These are phyloP conservation scores for Noctua fimbriata DNA, from an alignment of 2,888 invertebrate species.

Conservation along the genomic window DNA sequence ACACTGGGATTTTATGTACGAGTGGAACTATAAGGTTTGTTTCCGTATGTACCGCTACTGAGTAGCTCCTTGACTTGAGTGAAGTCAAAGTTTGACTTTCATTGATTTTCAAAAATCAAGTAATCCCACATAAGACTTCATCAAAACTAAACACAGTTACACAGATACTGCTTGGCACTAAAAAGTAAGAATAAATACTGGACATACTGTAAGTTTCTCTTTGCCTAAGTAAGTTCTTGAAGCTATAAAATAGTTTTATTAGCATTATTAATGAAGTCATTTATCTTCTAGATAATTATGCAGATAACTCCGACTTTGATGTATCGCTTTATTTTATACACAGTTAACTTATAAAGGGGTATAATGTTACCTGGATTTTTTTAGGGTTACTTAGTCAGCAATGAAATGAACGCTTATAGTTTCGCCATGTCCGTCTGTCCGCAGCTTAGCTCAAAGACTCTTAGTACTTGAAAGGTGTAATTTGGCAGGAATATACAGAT, in stretches of 20 bases:
- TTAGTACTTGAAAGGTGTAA: too few relatives aligned
- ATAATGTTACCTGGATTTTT: not conserved
- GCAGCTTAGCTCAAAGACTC: too few relatives aligned
- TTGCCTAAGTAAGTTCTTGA: not conserved
- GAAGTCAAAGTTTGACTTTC: not conserved
- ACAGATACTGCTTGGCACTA: not conserved
- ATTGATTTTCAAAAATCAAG: not conserved
- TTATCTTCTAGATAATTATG: slow-evolving; percentile 55
- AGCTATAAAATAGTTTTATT: slow-evolving; percentile 24
- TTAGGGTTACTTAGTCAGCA: too few relatives aligned
- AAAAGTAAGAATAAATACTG: not conserved
- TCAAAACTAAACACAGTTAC: too few relatives aligned
- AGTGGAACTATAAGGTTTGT: not conserved
- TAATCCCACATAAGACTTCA: not conserved
- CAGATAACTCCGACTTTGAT: slow-evolving; percentile 55
- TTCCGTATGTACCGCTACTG: not conserved
- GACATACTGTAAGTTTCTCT: not conserved
- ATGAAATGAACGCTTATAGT: too few relatives aligned
- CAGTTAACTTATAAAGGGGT: not conserved
- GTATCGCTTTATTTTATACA: slow-evolving; percentile 36
- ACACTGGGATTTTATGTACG: not conserved
- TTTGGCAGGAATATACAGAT: too few relatives aligned
- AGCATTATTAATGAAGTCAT: slow-evolving; percentile 48
- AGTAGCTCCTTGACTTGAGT: not conserved
- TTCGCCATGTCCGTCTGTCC: too few relatives aligned